phyloP scores from a whole-genome alignment of 2,888 invertebrate genomes.

The Acholoe squamosa region DNA sequence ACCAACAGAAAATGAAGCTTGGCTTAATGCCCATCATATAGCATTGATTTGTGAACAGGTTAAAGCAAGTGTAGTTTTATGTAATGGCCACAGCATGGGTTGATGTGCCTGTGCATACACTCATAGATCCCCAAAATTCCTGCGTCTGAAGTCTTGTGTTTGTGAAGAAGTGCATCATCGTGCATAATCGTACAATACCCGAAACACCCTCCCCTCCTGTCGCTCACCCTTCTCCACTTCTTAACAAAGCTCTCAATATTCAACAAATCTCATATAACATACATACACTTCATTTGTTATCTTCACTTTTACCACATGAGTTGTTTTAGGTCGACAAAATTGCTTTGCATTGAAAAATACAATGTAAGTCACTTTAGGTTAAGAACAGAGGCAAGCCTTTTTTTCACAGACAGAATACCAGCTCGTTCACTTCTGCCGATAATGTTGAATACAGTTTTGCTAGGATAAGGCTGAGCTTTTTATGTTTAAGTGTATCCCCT shows the following conservation, averaged over 20 bases:
- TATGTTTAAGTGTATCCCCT: conserved; percentile 1
- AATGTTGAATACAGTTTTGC: neutral
- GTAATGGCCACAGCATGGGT: neutral
- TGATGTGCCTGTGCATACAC: neutral
- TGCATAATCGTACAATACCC: neutral
- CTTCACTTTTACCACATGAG: too few species aligned
- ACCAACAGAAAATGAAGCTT: too few species aligned
- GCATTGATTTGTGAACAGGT: too few species aligned
- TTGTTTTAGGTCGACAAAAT: too few species aligned
- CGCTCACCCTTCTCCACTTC: too few species aligned
- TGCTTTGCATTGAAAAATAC: too few species aligned
- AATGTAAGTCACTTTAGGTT: neutral
- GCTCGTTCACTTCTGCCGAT: neutral
- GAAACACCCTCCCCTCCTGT: neutral
- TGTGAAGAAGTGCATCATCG: neutral
- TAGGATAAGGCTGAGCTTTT: conserved; percentile 3
- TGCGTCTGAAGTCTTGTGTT: neutral
- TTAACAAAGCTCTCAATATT: too few species aligned
- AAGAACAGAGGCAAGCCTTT: neutral
- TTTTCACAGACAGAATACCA: neutral
- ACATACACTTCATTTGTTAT: too few species aligned
- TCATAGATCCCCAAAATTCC: neutral
- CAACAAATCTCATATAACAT: too few species aligned
- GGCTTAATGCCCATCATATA: too few species aligned
- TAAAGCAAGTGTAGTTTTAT: too few species aligned